phyloP scores from a whole-genome alignment of 2,797 vertebrate species.

The Cyclura pinguis region DNA sequence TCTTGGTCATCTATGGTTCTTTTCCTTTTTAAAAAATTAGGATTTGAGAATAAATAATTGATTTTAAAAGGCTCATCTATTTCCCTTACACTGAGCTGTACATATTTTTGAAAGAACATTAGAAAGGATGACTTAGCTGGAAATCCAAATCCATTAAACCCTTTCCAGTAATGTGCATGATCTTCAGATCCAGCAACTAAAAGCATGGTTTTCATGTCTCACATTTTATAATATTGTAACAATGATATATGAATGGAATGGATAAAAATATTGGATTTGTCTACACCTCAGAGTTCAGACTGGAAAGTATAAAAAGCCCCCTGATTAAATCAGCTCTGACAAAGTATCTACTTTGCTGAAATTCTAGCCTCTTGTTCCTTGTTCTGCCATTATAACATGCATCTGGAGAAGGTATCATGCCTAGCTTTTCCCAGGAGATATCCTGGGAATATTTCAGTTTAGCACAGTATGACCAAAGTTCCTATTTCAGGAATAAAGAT shows the following conservation, averaged over 20 bases:
- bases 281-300: background rate
- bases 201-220: constrained; percentile 44
- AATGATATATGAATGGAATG: constrained; percentile 30
- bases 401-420: background rate
- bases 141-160: constrained; percentile 25
- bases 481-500: background rate
- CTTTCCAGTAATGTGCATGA: background rate
- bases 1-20: background rate
- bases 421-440: fast-evolving
- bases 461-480: background rate
- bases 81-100: background rate
- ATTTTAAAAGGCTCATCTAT: background rate
- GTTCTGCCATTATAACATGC: background rate
- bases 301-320: constrained; percentile 3
- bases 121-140: background rate
- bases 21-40: background rate
- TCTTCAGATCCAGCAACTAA: constrained; percentile 40
- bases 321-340: constrained; percentile 50
- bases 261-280: constrained; percentile 5
- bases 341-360: background rate
- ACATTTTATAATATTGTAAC: constrained; percentile 41
- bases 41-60: background rate
- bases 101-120: background rate
- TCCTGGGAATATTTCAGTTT: background rate
- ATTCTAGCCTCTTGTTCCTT: constrained; percentile 28